These are phyloP conservation scores for Liparis tanakae DNA, from an alignment of 2,797 vertebrate species.

Conservation along the genomic window DNA sequence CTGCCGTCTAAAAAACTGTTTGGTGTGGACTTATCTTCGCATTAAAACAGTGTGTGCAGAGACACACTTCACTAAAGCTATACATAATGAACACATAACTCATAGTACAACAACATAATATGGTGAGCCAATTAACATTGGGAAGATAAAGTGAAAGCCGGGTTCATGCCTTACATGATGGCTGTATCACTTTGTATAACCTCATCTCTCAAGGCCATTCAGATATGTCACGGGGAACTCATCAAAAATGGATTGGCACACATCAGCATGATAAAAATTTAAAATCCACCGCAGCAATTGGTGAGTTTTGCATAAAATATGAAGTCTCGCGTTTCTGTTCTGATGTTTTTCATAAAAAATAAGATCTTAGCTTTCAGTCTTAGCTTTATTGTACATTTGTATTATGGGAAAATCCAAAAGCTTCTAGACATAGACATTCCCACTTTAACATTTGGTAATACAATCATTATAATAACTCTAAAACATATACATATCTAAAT, in stretches of 20 bases:
- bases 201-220: not conserved
- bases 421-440: not conserved
- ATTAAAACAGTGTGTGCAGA: not conserved
- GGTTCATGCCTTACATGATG: not conserved
- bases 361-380: not conserved
- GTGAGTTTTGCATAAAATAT: slow-evolving; percentile 19
- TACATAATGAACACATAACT: not conserved
- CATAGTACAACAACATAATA: too few relatives aligned
- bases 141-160: not conserved
- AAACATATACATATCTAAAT: not conserved
- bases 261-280: slow-evolving; percentile 24
- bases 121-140: not conserved
- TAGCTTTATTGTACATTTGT: not conserved
- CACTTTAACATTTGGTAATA: too few relatives aligned
- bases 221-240: slow-evolving; percentile 8
- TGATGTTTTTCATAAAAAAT: not conserved
- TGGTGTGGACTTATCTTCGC: not conserved
- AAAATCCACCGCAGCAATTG: slow-evolving; percentile 15
- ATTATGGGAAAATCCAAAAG: too few relatives aligned
- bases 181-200: not conserved
- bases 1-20: not conserved
- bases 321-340: not conserved
- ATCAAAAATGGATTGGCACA: slow-evolving; percentile 26
- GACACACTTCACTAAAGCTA: not conserved
- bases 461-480: too few relatives aligned